Evolutionary conservation across 2,888 invertebrate genomes (phyloP), one percentile per base, ranked within the genome.

Genomic region (Pristionchus maxplancki): DNA sequence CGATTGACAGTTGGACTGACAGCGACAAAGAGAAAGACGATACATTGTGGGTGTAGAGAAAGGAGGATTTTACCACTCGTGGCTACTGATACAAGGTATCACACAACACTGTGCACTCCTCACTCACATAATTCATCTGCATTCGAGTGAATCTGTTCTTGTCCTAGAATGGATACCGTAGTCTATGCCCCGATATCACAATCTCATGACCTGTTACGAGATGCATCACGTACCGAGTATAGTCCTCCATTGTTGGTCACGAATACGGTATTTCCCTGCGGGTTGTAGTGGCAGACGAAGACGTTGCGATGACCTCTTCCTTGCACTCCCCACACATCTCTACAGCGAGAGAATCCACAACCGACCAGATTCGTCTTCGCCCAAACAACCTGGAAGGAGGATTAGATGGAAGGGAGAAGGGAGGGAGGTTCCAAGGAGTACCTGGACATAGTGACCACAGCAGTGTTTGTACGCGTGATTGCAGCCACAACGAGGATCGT

Each of bases 301-400:
- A 94, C 93, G 90, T 93, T 91, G 28, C 93, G 92, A 89, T 93
- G 93, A 4, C 93, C 93, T 58, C 91, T 84, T 87, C 92, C 91
- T 89, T 89, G 90, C 48, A 97, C 97, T 11, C 95, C 95, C 89
- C 93, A 93, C 2, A 96, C 96, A 93, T 97, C 97, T 94, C 97
- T 96, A 95, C 97, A 97, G 95, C 96, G 97, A 0, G 97, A 96
- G 95, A 96, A 97, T 48, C 97, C 97, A 95, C 97, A 98, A 89
- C 98, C 98, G 88, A 98, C 96, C 91, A 97, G 96, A 94, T 96
- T 96, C 20, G 97, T 97, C 94, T 97, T 96, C 89, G 97, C 97
- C 97, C 97, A 98, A 88, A 97, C 96, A 95, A 97, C 96, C 97
- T 97, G 90, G 88, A 93, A 91, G 15, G 28, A 44, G 40, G 78